Percentiles rank a stretch among this genome's conserved stretches.
phyloP scores from a whole-genome alignment of 2,113 vertebrate genomes.

The Oreotragus oreotragus region DNA sequence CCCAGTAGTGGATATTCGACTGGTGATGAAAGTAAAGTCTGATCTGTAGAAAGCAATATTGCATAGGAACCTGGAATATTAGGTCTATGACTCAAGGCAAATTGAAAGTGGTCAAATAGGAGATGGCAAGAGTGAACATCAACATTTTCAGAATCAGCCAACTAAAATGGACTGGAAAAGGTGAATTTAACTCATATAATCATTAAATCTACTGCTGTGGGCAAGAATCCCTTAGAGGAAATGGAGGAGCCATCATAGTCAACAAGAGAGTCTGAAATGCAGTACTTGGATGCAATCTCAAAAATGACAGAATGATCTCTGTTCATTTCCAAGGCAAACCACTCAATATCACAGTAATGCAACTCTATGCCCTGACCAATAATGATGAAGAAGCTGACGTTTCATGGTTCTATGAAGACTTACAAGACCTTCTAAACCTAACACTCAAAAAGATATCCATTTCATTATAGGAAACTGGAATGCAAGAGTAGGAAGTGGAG shows the following conservation, averaged over 20 bases:
- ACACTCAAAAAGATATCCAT: not conserved
- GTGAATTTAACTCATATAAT: not conserved
- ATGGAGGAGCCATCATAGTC: not conserved
- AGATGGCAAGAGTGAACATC: not conserved
- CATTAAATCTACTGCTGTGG: not conserved
- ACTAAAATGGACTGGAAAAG: not conserved
- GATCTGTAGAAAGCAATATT: not conserved
- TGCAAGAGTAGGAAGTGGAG: not conserved
- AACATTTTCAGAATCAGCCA: not conserved
- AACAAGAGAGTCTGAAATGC: not conserved
- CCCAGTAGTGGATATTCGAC: not conserved
- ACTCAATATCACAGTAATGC: not conserved
- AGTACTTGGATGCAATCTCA: not conserved
- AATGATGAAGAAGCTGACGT: not conserved
- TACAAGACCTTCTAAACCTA: not conserved
- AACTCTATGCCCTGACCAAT: not conserved
- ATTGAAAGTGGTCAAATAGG: not conserved
- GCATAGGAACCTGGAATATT: not conserved
- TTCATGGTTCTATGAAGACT: not conserved
- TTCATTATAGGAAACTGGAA: not conserved
- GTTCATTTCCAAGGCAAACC: not conserved
- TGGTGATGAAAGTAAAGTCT: not conserved
- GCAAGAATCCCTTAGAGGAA: not conserved
- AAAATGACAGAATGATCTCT: not conserved
- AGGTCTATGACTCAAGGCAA: not conserved